Evolutionary conservation across 2,797 vertebrate species (phyloP).

Genomic region (Enteromius radiatus): DNA sequence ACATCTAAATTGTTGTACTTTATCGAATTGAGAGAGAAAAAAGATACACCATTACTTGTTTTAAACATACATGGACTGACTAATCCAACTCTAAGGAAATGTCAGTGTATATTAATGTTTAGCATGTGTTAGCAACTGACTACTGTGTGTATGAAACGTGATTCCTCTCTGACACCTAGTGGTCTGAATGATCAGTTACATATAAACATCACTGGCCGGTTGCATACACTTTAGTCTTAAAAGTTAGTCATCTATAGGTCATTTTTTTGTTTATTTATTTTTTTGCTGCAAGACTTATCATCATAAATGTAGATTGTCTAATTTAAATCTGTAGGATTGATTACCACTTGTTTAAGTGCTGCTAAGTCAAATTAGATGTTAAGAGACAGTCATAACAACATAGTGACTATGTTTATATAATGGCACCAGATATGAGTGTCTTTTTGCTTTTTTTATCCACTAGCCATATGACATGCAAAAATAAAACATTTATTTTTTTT

Average conservation of each 20-base stretch:
- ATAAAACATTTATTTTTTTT: background rate
- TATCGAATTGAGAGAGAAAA: background rate
- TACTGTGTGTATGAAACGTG: background rate
- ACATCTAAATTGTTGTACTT: background rate
- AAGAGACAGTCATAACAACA: background rate
- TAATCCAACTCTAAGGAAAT: background rate
- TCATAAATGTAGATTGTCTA: background rate
- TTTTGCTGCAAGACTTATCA: too few relatives aligned
- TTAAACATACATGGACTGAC: background rate
- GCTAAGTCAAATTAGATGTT: background rate
- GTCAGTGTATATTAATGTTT: background rate
- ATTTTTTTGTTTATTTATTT: background rate
- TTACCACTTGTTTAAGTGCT: background rate
- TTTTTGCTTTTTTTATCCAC: background rate
- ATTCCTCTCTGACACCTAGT: slow-evolving; percentile 50
- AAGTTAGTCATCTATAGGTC: background rate
- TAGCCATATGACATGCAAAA: background rate
- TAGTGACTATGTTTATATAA: background rate
- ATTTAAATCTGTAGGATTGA: background rate
- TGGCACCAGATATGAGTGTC: background rate
- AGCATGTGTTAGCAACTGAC: background rate
- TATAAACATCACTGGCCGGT: background rate
- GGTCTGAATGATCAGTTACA: slow-evolving; percentile 23
- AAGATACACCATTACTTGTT: background rate
- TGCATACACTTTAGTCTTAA: background rate